Percentiles rank a stretch among this genome's conserved stretches.
Evolutionary conservation across 2,888 invertebrate genomes (phyloP).

Genomic region (Busseola fusca): DNA sequence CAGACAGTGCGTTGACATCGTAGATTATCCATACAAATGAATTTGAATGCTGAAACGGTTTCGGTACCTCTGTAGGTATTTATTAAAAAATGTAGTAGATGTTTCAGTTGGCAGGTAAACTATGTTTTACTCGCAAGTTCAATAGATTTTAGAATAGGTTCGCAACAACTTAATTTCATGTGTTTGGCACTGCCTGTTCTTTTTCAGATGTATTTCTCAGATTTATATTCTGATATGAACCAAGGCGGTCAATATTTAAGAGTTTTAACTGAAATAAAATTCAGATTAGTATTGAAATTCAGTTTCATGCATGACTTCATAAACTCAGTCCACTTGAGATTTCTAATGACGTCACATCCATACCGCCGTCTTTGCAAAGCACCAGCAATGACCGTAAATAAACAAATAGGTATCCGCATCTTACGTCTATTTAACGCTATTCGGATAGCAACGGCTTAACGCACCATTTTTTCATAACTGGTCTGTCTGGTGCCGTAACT

Average conservation of each 20-base stretch:
- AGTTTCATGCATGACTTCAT: constrained; percentile 17
- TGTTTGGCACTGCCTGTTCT: background rate
- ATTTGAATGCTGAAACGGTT: constrained; percentile 5
- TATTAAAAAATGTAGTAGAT: background rate
- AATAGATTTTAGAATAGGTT: background rate
- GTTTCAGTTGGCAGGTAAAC: constrained; percentile 34
- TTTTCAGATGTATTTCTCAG: background rate
- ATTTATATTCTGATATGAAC: background rate
- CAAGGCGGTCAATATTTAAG: background rate
- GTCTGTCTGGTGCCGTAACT: constrained; percentile 7
- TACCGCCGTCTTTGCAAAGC: constrained; percentile 69
- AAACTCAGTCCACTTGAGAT: constrained; percentile 45
- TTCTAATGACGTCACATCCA: constrained; percentile 62
- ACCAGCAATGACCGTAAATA: constrained; percentile 74
- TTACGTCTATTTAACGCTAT: constrained; percentile 24
- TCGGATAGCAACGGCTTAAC: constrained; percentile 43
- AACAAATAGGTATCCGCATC: constrained; percentile 69
- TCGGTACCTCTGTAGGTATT: background rate
- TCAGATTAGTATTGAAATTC: constrained; percentile 5
- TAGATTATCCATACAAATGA: constrained; percentile 34
- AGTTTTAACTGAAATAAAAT: background rate
- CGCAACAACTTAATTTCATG: background rate
- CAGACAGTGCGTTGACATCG: constrained; percentile 48
- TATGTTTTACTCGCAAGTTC: background rate
- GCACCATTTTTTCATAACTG: constrained; percentile 3